These are phyloP conservation scores for Phrynosoma blainvillii DNA, from an alignment of 2,113 vertebrate genomes.

Conservation along the genomic window DNA sequence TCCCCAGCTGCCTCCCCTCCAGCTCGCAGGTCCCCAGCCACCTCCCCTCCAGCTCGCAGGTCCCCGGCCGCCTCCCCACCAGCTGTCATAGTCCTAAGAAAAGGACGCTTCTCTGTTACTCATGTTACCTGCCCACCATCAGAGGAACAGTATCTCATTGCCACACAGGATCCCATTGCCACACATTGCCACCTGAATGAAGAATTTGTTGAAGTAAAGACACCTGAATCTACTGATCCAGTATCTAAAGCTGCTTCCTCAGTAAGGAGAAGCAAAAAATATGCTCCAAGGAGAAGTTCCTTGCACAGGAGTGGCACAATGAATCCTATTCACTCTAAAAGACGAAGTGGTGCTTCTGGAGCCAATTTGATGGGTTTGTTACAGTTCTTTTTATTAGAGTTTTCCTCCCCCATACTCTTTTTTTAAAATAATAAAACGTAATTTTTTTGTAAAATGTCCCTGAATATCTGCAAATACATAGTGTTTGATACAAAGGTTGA, in stretches of 20 bases:
- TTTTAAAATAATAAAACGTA: neutral
- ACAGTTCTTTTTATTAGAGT: neutral
- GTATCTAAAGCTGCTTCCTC: neutral
- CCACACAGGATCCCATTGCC: rapidly evolving
- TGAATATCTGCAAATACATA: rapidly evolving
- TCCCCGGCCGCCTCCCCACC: neutral
- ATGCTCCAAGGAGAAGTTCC: slow-evolving; percentile 57
- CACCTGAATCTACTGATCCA: neutral
- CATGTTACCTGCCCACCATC: slow-evolving; percentile 68
- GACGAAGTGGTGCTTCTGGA: slow-evolving; percentile 82
- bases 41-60: too few relatives aligned
- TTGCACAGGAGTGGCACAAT: slow-evolving; percentile 55
- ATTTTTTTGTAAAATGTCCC: neutral
- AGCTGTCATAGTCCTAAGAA: slow-evolving; percentile 3
- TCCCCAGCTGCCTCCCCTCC: too few relatives aligned
- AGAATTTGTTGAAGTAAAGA: neutral
- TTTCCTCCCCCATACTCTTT: neutral
- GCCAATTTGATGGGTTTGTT: slow-evolving; percentile 84
- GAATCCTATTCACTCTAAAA: slow-evolving; percentile 66
- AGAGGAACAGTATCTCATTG: slow-evolving; percentile 19
- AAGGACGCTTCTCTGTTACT: slow-evolving; percentile 83
- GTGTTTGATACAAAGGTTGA: neutral
- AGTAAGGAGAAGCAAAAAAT: slow-evolving; percentile 66
- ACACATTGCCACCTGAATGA: rapidly evolving
- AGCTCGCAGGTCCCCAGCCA: neutral